Percentiles rank a stretch among this genome's conserved stretches.
These are phyloP conservation scores for Lates japonicus DNA, from an alignment of 2,797 vertebrate genomes.

Conservation along the genomic window DNA sequence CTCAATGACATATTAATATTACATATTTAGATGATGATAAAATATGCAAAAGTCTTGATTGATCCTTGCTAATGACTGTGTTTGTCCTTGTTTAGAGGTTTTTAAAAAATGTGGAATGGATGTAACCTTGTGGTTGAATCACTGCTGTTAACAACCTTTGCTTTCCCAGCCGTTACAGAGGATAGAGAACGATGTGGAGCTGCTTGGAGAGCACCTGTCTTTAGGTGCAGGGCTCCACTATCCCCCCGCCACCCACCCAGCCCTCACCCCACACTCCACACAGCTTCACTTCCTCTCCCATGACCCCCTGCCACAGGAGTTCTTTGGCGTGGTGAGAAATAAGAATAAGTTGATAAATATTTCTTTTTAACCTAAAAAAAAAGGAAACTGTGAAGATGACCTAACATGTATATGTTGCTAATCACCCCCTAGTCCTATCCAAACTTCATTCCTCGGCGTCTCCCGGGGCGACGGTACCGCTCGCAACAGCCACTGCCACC, in stretches of 20 bases:
- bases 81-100: neutral
- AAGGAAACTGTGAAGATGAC: neutral
- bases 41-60: neutral
- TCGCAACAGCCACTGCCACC: conserved; percentile 95
- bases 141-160: neutral
- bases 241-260: conserved; percentile 87
- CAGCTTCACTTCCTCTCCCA: conserved; percentile 96
- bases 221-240: conserved; percentile 95
- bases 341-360: neutral
- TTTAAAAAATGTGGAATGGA: neutral
- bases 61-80: neutral
- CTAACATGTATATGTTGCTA: conserved; percentile 14
- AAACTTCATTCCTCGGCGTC: conserved; percentile 96
- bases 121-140: neutral
- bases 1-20: neutral
- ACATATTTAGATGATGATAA: neutral
- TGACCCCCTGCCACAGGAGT: conserved; percentile 95
- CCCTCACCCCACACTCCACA: conserved; percentile 92
- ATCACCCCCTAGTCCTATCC: conserved; percentile 90
- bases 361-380: neutral
- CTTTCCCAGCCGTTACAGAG: conserved; percentile 92
- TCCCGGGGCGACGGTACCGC: conserved; percentile 94
- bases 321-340: conserved; percentile 95
- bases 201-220: conserved; percentile 95
- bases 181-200: conserved; percentile 98